Evolutionary conservation across 1,140 invertebrate species (phyloP), one percentile per base, ranked within the genome.

Genomic region (Neoseiulus cucumeris): DNA sequence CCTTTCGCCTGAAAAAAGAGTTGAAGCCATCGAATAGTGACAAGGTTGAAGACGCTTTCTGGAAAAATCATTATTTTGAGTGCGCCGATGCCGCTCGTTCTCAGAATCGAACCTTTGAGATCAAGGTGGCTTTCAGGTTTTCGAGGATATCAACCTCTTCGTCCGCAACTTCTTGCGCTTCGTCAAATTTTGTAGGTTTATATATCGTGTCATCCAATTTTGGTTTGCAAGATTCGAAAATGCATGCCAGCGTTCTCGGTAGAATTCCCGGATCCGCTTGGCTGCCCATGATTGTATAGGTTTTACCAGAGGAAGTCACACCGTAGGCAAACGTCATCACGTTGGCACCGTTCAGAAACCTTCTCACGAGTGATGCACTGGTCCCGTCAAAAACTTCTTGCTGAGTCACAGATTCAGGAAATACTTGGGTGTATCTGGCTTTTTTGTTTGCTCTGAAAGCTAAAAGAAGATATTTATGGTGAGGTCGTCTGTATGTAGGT

Each of bases 241-340:
- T 59, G 25, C 14, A 18, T 5, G 14, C 22, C 51, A 59, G 22
- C 33, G 22, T 59, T 17, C 51, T 25, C 25, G 51, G 51, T 20
- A 59, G 25, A 2, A 59, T 33, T 2, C 51, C 51, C 12, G 51
- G 51, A 59, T 59, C 22, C 17, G 22, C 14, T 2, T 33, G 14
- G 25, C 33, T 33, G 33, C 51, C 51, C 51, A 59, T n/a, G 14
- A 59, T 59, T 20, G 76, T 77, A 71, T 73, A 76, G 0, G 77
- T 78, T 68, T 78, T 78, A n/a, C 77, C 77, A 20, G 77, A 78
- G 0, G 72, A 73, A 5, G 76, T 78, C 39, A 78, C 74, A 17
- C 77, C 77, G 68, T 78, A 78, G 4, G 51, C 51, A 9, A 59
- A 59, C 2, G 51, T 59, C 51, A 59, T 59, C 22, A 59, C 51